A percentile compares a stretch with the other conserved stretches of the same genome.
These are phyloP conservation scores for Ceramica pisi DNA, from an alignment of 2,888 invertebrate species.

Conservation along the genomic window DNA sequence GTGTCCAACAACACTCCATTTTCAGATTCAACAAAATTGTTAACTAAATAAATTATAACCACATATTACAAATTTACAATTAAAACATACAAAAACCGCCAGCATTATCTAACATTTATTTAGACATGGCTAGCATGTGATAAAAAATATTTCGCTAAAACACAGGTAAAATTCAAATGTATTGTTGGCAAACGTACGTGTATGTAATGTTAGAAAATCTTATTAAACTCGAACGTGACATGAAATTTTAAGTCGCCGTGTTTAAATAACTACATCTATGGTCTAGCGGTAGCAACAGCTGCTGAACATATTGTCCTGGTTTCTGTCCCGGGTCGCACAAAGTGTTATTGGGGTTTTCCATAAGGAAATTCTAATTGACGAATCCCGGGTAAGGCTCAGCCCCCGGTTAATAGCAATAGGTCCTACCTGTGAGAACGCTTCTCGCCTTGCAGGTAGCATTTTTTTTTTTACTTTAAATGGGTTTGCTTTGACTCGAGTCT, in stretches of 20 bases:
- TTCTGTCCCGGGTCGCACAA: not conserved
- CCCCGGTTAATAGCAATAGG: not conserved
- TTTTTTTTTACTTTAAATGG: too few species aligned
- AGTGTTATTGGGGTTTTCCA: conserved; percentile 6
- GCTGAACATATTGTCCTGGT: not conserved
- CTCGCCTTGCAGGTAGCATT: too few species aligned
- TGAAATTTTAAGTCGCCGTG: not conserved
- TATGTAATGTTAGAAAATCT: not conserved
- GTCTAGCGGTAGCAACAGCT: not conserved
- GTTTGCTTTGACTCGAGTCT: too few species aligned
- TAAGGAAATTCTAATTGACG: not conserved
- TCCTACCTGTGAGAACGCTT: too few species aligned
- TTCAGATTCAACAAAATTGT: not conserved
- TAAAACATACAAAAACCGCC: not conserved
- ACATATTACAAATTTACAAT: not conserved
- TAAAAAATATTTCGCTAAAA: not conserved
- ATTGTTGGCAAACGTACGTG: not conserved
- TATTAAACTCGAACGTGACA: not conserved
- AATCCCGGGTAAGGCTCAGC: not conserved
- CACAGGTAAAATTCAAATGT: not conserved
- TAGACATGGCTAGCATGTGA: not conserved
- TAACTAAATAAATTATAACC: not conserved
- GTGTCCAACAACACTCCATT: not conserved
- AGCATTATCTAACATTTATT: not conserved
- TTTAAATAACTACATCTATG: not conserved